Base-by-base conservation (phyloP, 2,888 invertebrate genomes). In the Thysanoteuthis rhombus region DNA sequence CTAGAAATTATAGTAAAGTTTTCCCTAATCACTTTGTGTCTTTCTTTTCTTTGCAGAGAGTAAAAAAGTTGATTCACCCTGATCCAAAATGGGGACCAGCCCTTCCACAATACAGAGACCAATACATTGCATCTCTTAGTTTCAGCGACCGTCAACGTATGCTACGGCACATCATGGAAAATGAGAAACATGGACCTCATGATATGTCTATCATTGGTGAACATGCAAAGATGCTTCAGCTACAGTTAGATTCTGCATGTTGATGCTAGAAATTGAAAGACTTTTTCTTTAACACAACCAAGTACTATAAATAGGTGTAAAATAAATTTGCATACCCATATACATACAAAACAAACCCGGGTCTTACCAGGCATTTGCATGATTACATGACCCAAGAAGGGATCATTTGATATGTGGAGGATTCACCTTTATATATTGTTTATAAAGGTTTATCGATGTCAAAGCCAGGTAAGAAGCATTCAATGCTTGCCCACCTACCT, bases 81-180 rank as follows among this genome's bases (percentile, higher is more conserved):
- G 93, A 94, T 25, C 93, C 94, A 92, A 94, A 95, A 75, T 96
- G 96, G 96, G 96, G 96, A 45, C 96, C 96, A 38, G 95, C 95
- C n/a, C 94, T 95, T 12, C 94, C 94, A 12, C 95, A 95, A 91
- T 94, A 96, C 93, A 93, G 95, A 19, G 95, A 95, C 45, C 94
- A 94, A 90, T 96, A 96, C 93, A 92, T 95, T 40, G 94, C 94
- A 42, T 95, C 95, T n/a, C 93, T 95, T 89, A 94, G 94, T 25
- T 93, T 89, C 25, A 42, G 58, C 25, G 90, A 91, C 36, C 38
- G 75, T 28, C 91, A 91, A 22, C 93, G 91, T n/a, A 89, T 92
- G 47, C 92, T 93, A 16, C 89, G 89, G 4, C 92, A 92, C 28
- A 93, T 89, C 45, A 92, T 92, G 92, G 93, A 93, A 45, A 93